Evolutionary conservation across 2,113 vertebrate genomes (phyloP).

Genomic region (Triplophysa siluroides): DNA sequence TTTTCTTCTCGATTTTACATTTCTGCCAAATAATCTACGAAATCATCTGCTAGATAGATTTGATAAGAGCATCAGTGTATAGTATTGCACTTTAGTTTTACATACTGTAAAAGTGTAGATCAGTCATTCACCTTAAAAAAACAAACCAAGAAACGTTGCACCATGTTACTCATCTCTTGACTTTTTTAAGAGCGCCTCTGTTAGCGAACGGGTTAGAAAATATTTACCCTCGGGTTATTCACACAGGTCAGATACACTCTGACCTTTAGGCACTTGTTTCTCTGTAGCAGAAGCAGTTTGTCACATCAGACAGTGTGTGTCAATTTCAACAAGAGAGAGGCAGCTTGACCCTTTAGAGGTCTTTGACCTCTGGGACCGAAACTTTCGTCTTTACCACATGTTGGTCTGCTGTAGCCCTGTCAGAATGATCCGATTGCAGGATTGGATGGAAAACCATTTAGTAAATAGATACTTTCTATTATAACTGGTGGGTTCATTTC

Average conservation of each 20-base stretch:
- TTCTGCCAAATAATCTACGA: too few relatives aligned
- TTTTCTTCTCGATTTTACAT: too few relatives aligned
- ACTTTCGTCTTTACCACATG: constrained; percentile 57
- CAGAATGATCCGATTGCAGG: neutral
- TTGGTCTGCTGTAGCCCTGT: constrained; percentile 38
- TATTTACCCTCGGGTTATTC: constrained; percentile 12
- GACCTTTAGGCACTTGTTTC: constrained; percentile 41
- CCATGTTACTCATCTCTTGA: neutral
- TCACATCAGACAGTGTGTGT: constrained; percentile 30
- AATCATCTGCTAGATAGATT: too few relatives aligned
- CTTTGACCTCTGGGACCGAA: constrained; percentile 27
- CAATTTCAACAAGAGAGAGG: constrained; percentile 47
- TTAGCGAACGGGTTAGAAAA: constrained; percentile 29
- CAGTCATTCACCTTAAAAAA: too few relatives aligned
- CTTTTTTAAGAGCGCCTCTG: neutral
- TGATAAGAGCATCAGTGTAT: too few relatives aligned
- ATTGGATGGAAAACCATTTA: neutral
- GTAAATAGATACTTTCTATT: neutral
- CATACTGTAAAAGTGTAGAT: neutral
- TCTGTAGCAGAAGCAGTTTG: constrained; percentile 34
- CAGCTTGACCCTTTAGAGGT: constrained; percentile 53
- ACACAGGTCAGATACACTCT: constrained; percentile 39
- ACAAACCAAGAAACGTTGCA: neutral
- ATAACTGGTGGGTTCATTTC: neutral
- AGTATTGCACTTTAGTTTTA: neutral